These are phyloP conservation scores for Heliconius ismenius DNA, from an alignment of 2,888 invertebrate species.

Conservation along the genomic window DNA sequence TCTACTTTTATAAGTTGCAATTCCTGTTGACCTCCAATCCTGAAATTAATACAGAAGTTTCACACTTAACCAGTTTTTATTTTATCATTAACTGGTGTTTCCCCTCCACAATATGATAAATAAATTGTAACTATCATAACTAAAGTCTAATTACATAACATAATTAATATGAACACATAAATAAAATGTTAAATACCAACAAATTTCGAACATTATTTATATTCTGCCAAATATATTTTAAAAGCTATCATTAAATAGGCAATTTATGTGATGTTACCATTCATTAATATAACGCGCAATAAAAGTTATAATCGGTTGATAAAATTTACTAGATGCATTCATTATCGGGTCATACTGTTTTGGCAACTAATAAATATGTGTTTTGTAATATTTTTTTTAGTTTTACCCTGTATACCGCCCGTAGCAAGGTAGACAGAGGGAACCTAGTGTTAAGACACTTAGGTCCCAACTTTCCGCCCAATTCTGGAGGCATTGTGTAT, in stretches of 20 bases:
- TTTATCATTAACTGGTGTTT: too few species aligned
- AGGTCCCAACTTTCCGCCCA: neutral
- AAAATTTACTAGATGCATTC: conserved; percentile 26
- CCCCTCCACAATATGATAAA: neutral
- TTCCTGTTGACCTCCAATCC: too few species aligned
- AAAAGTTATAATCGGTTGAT: conserved; percentile 32
- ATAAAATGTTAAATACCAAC: conserved; percentile 21
- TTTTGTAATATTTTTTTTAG: neutral
- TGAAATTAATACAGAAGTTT: too few species aligned
- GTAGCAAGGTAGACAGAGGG: neutral
- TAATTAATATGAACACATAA: conserved; percentile 13
- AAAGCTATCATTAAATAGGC: conserved; percentile 23
- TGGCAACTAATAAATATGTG: conserved; percentile 16
- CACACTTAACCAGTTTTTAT: too few species aligned
- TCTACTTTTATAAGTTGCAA: too few species aligned
- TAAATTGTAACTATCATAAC: neutral
- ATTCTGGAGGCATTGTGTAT: neutral
- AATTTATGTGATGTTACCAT: conserved; percentile 29
- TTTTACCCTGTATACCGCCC: too few species aligned
- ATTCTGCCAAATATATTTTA: conserved; percentile 22
- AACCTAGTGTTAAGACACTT: neutral
- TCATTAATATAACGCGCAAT: conserved; percentile 31
- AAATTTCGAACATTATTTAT: conserved; percentile 12
- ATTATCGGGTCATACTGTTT: conserved; percentile 22
- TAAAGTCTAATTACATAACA: conserved; percentile 3